Percentiles rank a stretch among this genome's conserved stretches.
These are phyloP conservation scores for Toxostoma redivivum DNA, from an alignment of 2,113 vertebrate genomes.

Conservation along the genomic window DNA sequence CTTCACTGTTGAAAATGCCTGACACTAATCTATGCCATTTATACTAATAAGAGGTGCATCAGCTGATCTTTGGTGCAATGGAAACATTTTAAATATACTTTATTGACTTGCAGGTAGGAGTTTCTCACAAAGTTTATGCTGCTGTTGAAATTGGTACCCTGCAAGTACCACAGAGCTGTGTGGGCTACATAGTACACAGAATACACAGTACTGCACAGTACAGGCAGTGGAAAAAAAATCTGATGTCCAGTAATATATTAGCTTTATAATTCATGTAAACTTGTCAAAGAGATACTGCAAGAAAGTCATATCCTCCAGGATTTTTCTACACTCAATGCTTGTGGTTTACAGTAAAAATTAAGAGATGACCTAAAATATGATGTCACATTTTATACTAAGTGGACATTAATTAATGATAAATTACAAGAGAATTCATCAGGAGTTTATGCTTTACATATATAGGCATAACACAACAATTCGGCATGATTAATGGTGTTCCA, in stretches of 20 bases:
- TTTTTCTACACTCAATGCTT: neutral
- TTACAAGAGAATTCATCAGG: neutral
- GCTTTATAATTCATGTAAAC: slow-evolving; percentile 8
- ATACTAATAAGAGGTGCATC: slow-evolving; percentile 80
- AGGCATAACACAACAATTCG: neutral
- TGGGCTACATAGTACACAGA: neutral
- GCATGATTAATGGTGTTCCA: slow-evolving; percentile 32
- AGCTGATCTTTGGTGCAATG: slow-evolving; percentile 73
- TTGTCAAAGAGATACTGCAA: neutral
- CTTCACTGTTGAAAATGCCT: slow-evolving; percentile 79
- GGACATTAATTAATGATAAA: slow-evolving; percentile 42
- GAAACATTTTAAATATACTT: slow-evolving; percentile 71
- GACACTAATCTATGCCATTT: slow-evolving; percentile 81
- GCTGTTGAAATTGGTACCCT: slow-evolving; percentile 10
- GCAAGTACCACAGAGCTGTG: neutral
- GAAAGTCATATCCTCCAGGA: neutral
- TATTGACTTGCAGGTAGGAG: slow-evolving; percentile 58
- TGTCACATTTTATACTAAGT: slow-evolving; percentile 27
- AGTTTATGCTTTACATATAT: slow-evolving; percentile 36
- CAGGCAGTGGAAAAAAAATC: neutral
- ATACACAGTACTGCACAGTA: neutral
- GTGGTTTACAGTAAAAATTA: neutral
- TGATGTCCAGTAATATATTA: neutral
- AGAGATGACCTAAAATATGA: slow-evolving; percentile 43
- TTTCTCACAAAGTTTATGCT: slow-evolving; percentile 34